A percentile compares a stretch with the other conserved stretches of the same genome.
Evolutionary conservation across 2,113 vertebrate species (phyloP).

Genomic region (Anarhynchus alexandrinus): DNA sequence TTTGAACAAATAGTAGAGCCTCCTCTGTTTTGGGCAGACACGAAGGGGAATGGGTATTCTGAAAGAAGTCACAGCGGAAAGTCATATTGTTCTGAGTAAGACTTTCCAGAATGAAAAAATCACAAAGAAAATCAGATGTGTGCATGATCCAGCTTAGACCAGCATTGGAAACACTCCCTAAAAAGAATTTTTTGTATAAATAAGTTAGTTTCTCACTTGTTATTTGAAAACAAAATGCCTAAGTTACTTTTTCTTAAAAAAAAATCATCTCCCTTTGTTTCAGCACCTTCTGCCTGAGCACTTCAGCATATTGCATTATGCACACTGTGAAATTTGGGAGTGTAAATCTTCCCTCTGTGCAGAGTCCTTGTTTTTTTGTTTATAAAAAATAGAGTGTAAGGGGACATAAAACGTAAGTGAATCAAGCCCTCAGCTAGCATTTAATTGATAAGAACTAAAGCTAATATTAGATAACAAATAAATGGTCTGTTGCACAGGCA

Average conservation of each 20-base stretch:
- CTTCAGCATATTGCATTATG: slow-evolving; percentile 41
- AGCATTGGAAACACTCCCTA: not conserved
- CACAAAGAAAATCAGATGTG: not conserved
- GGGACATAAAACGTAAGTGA: slow-evolving; percentile 79
- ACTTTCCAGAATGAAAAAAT: not conserved
- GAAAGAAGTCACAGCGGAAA: not conserved
- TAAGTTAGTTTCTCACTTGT: not conserved
- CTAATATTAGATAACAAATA: slow-evolving; percentile 89
- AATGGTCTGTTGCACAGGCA: slow-evolving; percentile 87
- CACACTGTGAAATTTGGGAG: slow-evolving; percentile 35
- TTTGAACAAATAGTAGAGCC: fast-evolving
- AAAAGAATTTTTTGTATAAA: not conserved
- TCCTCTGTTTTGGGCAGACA: not conserved
- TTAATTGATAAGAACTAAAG: slow-evolving; percentile 88
- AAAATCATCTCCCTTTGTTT: slow-evolving; percentile 2
- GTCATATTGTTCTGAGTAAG: not conserved
- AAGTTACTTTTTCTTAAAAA: not conserved
- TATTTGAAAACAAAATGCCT: not conserved
- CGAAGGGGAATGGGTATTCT: not conserved
- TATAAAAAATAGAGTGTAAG: slow-evolving; percentile 73
- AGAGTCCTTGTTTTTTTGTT: slow-evolving; percentile 72
- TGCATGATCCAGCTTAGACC: not conserved
- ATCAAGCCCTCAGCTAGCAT: slow-evolving; percentile 83
- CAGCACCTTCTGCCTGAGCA: slow-evolving; percentile 27
- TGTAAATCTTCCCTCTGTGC: slow-evolving; percentile 58